phyloP scores from a whole-genome alignment of 2,113 vertebrate genomes.

The Cairina moschata region DNA sequence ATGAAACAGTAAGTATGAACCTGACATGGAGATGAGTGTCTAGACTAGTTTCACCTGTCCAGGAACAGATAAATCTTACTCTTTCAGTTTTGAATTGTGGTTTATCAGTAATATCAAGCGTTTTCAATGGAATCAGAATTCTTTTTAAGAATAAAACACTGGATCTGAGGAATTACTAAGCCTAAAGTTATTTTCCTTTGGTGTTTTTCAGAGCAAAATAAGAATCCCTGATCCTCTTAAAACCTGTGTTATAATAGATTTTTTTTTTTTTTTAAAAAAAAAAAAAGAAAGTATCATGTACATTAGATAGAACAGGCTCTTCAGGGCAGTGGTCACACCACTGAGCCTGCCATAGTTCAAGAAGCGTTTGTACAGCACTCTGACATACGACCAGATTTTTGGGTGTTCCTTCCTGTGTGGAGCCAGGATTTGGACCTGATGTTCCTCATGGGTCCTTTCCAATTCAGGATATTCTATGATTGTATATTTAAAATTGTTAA shows the following conservation, averaged over 20 bases:
- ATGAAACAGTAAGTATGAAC: neutral
- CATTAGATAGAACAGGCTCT: neutral
- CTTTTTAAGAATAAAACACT: neutral
- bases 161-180: neutral
- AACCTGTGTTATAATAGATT: neutral
- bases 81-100: neutral
- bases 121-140: neutral
- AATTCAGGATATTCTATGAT: too few relatives aligned
- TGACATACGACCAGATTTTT: neutral
- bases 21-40: neutral
- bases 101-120: neutral
- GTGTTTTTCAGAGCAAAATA: neutral
- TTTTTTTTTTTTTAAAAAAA: neutral
- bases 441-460: too few relatives aligned
- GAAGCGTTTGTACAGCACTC: neutral
- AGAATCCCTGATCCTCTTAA: neutral
- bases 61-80: neutral
- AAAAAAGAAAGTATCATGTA: too few relatives aligned
- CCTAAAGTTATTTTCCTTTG: neutral
- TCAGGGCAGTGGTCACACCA: neutral
- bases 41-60: neutral
- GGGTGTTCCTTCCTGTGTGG: too few relatives aligned
- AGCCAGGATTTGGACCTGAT: too few relatives aligned
- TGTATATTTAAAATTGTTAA: neutral
- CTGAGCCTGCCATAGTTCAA: neutral